These are phyloP conservation scores for Parotocinclus haroldoi DNA, from an alignment of 2,797 vertebrate genomes.

Conservation along the genomic window DNA sequence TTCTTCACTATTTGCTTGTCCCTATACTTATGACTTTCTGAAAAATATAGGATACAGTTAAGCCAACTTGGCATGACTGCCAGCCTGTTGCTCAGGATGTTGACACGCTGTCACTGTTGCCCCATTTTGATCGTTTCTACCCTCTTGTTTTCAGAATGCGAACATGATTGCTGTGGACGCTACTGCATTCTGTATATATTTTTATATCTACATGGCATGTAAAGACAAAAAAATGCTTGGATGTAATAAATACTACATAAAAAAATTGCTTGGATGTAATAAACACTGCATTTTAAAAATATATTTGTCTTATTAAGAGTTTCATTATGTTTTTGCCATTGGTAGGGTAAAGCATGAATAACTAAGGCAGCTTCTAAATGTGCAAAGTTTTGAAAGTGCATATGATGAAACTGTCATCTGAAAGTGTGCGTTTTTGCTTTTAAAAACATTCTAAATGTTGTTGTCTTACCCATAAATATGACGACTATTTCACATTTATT, in stretches of 20 bases:
- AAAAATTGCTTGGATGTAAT: constrained; percentile 22
- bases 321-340: too few species aligned
- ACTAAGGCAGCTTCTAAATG: too few species aligned
- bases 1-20: not conserved
- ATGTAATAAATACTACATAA: constrained; percentile 37
- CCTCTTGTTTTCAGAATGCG: not conserved
- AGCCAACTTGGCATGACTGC: not conserved
- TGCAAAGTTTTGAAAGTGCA: too few species aligned
- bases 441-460: too few species aligned
- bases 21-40: not conserved
- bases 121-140: not conserved
- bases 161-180: not conserved
- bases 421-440: too few species aligned
- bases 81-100: not conserved
- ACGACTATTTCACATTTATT: too few species aligned
- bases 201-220: constrained; percentile 38
- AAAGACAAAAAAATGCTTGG: constrained; percentile 10
- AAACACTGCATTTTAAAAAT: constrained; percentile 35
- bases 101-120: not conserved
- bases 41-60: not conserved
- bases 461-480: too few species aligned
- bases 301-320: not conserved
- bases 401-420: too few species aligned
- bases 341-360: too few species aligned
- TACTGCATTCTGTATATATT: constrained; percentile 32